Evolutionary conservation across 2,888 invertebrate species (phyloP).

Genomic region (Stomorhina lunata): DNA sequence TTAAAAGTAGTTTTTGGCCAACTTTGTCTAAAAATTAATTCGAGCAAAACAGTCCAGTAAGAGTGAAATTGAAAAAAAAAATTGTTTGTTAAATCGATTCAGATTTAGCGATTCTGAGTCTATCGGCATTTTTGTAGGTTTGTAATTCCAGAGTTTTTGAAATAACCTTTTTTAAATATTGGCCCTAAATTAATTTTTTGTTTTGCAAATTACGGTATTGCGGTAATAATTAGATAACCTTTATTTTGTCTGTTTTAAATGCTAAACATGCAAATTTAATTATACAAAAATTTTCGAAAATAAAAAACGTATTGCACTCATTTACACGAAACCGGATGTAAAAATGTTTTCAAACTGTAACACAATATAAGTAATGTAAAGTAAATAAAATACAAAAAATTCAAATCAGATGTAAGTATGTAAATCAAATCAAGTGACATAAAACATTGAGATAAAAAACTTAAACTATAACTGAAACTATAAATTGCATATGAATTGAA

Average conservation of each 20-base stretch:
- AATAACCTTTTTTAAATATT: neutral
- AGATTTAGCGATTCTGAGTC: no score
- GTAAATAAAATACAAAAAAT: neutral
- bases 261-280: slow-evolving; percentile 54
- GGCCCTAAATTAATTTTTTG: neutral
- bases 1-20: no score
- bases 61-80: no score
- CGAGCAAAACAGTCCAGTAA: no score
- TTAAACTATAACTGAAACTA: neutral
- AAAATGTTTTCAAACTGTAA: slow-evolving; percentile 46
- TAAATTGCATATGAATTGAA: slow-evolving; percentile 15
- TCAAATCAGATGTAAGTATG: neutral
- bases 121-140: no score
- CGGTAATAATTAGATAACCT: neutral
- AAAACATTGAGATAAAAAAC: neutral
- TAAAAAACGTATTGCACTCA: slow-evolving; percentile 25
- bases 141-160: no score
- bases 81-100: no score
- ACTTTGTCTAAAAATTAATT: no score
- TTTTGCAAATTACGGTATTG: neutral
- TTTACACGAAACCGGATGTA: slow-evolving; percentile 52
- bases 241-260: slow-evolving; percentile 10
- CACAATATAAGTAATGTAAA: slow-evolving; percentile 31
- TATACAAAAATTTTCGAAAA: neutral
- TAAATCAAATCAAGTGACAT: neutral